phyloP scores from a whole-genome alignment of 2,888 invertebrate genomes.

The Junonia oenone region DNA sequence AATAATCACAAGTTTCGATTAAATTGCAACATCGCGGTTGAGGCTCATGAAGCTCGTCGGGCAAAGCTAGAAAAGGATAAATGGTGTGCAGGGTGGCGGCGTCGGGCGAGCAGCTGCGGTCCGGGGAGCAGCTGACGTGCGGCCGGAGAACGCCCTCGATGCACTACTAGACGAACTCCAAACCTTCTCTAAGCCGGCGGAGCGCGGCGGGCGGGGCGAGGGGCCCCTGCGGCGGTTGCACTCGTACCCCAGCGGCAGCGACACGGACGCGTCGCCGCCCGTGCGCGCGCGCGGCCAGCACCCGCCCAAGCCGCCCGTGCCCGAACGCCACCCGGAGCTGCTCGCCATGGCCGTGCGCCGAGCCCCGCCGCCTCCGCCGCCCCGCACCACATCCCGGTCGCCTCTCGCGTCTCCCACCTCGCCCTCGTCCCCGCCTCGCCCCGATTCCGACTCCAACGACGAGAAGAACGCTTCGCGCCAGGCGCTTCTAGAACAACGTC shows the following conservation, averaged over 20 bases:
- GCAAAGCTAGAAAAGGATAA: constrained; percentile 60
- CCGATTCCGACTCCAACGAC: constrained; percentile 47
- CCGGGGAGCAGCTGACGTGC: constrained; percentile 58
- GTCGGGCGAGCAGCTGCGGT: constrained; percentile 50
- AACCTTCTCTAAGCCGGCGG: constrained; percentile 88
- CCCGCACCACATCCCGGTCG: constrained; percentile 93
- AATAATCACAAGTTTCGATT: constrained; percentile 1
- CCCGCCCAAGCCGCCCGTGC: constrained; percentile 87
- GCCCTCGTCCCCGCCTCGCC: constrained; percentile 82
- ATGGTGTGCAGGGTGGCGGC: constrained; percentile 67
- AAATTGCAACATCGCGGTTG: constrained; percentile 58
- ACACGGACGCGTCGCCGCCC: constrained; percentile 88
- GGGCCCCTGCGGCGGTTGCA: constrained; percentile 86
- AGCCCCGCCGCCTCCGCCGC: constrained; percentile 93
- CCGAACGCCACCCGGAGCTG: constrained; percentile 89
- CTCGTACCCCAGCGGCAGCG: constrained; percentile 92
- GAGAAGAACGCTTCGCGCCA: constrained; percentile 74
- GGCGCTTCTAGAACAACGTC: constrained; percentile 89
- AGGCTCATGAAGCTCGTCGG: constrained; percentile 48
- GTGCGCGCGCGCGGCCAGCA: constrained; percentile 82
- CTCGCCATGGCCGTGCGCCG: constrained; percentile 85
- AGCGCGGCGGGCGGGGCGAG: constrained; percentile 68
- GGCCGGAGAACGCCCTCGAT: constrained; percentile 98
- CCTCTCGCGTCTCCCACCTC: constrained; percentile 92
- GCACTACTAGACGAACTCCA: constrained; percentile 96